Evolutionary conservation across 2,888 invertebrate genomes (phyloP), one percentile per base, ranked within the genome.

Genomic region (Tetragonisca angustula): DNA sequence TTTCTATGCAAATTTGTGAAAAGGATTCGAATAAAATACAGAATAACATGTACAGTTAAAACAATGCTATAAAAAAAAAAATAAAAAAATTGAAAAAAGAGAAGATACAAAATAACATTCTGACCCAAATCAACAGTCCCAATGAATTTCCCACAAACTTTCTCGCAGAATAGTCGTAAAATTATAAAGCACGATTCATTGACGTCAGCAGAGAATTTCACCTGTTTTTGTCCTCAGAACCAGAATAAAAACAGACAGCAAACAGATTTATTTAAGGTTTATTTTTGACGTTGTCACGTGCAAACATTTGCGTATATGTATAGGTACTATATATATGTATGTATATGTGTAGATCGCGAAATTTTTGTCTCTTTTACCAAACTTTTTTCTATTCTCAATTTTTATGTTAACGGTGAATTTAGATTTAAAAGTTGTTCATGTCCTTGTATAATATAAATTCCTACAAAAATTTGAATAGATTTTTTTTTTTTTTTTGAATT

Each of bases 181-280:
- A 69, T 75, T 65, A 76, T 73, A 76, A 43, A 43, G 2, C 43
- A 77, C 77, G 73, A 77, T 81, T 76, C 61, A 15, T 74, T 81
- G 77, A 83, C 81, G 77, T 83, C 83, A 83, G 50, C 59, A 6
- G 15, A 49, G 74, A 74, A 56, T 81, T 76, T 81, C 64, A 77
- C 74, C 62, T 77, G 64, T 83, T 81, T 81, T 76, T 69, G 32
- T 54, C 27, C 36, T 43, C 69, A 21, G n/a, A 13, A 70, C 13
- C 64, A n/a, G 62, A 70, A 76, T 59, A 36, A 64, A 71, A 71
- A 74, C 67, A 62, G 1, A n/a, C 50, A 9, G 19, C 43, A 49
- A 24, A 67, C 54, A n/a, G 70, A 79, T 71, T 74, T 79, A 59
- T 79, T 52, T 50, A 72, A 43, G 4, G 56, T 3, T 56, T 27